Evolutionary conservation across 2,888 invertebrate species (phyloP), one percentile per base, ranked within the genome.

Genomic region (Drosophila bunnanda): DNA sequence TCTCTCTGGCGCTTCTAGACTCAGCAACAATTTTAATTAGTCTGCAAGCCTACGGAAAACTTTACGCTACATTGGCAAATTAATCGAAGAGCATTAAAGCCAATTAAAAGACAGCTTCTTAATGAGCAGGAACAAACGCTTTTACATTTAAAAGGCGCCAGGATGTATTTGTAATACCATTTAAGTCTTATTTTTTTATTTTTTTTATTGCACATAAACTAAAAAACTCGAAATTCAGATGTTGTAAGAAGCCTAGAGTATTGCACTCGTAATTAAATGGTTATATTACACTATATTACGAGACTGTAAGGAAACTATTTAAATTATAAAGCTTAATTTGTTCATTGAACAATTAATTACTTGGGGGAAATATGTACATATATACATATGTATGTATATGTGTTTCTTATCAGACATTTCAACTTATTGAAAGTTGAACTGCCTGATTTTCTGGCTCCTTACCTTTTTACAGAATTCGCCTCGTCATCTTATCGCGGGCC

Each of bases 61-160:
- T 80, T 80, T 77, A 41, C 68, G 78, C 82, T 68, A 55, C 85
- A 87, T 78, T 76, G 78, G 75, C 82, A 78, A 89, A 87, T 83
- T 89, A 84, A 83, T 83, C 85, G 88, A 79, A 82, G 69, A 67
- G 80, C 78, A 88, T 88, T 89, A 80, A 83, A 80, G 69, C 81
- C 89, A 85, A 89, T 85, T 85, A 85, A 76, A 78, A 61, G 54
- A 70, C 55, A 53, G 57, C 64, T 50, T 36, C 60, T 57, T 46
- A 32, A 32, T 55, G 68, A 25, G 34, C n/a, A 28, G 28, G 34
- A 44, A 12, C n/a, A 62, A 36, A 30, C 20, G 15, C 20, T 60
- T 28, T 28, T 53, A 28, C 52, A 61, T 54, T 44, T 30, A 54
- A 43, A 65, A 69, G 78, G 69, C 87, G 70, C 80, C 72, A 72